phyloP scores from a whole-genome alignment of 2,113 vertebrate species.

The Corythaeola cristata region DNA sequence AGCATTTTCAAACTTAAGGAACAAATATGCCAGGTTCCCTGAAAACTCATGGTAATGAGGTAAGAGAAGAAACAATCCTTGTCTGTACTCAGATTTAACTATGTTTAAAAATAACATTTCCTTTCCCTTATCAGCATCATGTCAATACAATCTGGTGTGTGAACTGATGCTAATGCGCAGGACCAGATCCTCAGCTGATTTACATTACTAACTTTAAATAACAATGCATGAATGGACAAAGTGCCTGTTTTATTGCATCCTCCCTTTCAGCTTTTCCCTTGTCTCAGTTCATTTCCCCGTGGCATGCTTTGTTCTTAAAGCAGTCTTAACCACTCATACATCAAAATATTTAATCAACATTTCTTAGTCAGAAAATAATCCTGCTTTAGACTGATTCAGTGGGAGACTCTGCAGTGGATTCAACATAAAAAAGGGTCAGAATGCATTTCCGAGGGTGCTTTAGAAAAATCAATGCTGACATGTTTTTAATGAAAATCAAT shows the following conservation, averaged over 20 bases:
- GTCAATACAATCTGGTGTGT: background rate
- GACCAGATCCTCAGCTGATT: conserved; percentile 2
- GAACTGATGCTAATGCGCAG: background rate
- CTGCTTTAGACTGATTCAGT: conserved; percentile 16
- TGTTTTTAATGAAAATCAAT: conserved; percentile 64
- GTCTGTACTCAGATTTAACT: background rate
- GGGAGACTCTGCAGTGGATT: background rate
- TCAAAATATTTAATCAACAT: conserved; percentile 73
- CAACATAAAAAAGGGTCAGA: conserved; percentile 30
- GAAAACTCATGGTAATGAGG: background rate
- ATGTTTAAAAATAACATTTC: background rate
- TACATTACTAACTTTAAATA: conserved; percentile 22
- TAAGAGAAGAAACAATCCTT: background rate
- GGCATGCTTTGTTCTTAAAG: conserved; percentile 62
- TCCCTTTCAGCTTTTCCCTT: conserved; percentile 45
- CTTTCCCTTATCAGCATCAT: background rate
- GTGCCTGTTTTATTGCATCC: conserved; percentile 33
- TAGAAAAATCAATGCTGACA: conserved; percentile 46
- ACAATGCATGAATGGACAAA: conserved; percentile 48
- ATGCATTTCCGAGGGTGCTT: conserved; percentile 44
- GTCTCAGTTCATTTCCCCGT: conserved; percentile 50
- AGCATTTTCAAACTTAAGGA: background rate
- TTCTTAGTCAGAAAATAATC: conserved; percentile 44
- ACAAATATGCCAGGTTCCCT: background rate
- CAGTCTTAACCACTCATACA: conserved; percentile 44